Percentiles rank a stretch among this genome's conserved stretches.
Evolutionary conservation across 1,140 invertebrate species (phyloP).

Genomic region (Ceratina japonica): DNA sequence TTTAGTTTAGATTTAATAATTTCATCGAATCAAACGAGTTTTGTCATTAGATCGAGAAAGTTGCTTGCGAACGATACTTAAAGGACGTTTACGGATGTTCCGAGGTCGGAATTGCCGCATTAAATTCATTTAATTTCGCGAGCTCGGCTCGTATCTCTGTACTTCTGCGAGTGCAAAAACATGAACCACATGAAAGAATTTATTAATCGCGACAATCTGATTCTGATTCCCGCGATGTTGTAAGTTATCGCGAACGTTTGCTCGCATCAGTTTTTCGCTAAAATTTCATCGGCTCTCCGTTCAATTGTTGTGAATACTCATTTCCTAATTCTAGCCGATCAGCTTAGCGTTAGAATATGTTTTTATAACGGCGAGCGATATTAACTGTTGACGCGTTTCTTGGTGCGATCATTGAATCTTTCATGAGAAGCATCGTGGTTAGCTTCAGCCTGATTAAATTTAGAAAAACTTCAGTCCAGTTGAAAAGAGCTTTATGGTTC

Average conservation of each 20-base stretch:
- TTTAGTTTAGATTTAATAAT: neutral
- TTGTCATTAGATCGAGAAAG: conserved; percentile 22
- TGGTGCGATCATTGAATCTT: conserved; percentile 31
- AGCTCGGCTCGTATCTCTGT: neutral
- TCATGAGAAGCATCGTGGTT: conserved; percentile 14
- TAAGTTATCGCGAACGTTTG: neutral
- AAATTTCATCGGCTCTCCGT: too few species aligned
- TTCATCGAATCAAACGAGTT: conserved; percentile 6
- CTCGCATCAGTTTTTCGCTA: too few species aligned
- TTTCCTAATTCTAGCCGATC: too few species aligned
- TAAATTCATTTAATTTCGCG: neutral
- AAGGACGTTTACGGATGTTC: conserved; percentile 14
- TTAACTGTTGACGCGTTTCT: conserved; percentile 3
- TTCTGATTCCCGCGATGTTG: neutral
- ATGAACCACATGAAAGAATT: neutral
- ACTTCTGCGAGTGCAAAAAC: neutral
- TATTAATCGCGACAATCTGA: conserved; percentile 19
- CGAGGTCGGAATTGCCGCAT: neutral
- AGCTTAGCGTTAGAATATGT: too few species aligned
- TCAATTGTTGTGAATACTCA: too few species aligned
- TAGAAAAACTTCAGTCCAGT: conserved; percentile 22
- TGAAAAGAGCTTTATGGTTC: neutral
- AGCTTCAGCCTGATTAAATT: conserved; percentile 42
- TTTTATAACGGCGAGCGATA: neutral
- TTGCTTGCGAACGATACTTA: neutral